Base-by-base conservation (phyloP, 2,797 vertebrate genomes). In the Hydrophis major region DNA sequence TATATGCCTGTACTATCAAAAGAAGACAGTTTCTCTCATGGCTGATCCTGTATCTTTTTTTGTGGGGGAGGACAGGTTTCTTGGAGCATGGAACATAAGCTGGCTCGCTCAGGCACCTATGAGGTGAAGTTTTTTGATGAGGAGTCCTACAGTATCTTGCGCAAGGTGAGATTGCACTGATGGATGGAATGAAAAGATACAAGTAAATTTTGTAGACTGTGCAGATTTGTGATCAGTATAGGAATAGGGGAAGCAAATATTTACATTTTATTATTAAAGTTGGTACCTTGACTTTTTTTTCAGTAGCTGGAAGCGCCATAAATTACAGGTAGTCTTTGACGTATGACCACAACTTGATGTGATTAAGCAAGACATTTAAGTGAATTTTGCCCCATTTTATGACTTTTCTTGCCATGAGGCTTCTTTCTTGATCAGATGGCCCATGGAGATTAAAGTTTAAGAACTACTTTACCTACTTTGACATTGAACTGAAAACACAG, bases 81-180 rank as follows among this genome's bases (percentile, higher is more conserved):
- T 13, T 99, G 99, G 99, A 99, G 99, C 94, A 96, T 99, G 95
- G 98, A 99, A 91, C 99, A 99, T 96, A 99, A 98, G 95, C 98
- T 98, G 63, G 98, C 98, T 93, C 98, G 97, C 12, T 99, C 98
- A 3, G 99, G 99, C 63, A 99, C 98, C 74, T 98, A 99, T 60
- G 98, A 98, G 95, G 99, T 99, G 89, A 99, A 99, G 94, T 99
- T 99, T 97, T 99, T 99, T 0, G 99, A 99, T 7, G 99, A 99
- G 94, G 99, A 99, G 94, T 99, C 99, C 10, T 99, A 99, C 95
- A 99, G 99, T 57, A 95, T 98, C 66, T 96, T 99, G 93, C 98
- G 99, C 91, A 99, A 99, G 98, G 99, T 98, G 56, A 74, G 96
- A 91, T 2, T 28, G 50, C 47, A 37, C 0, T 57, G 11, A 5